Percentiles rank a stretch among this genome's conserved stretches.
phyloP scores from a whole-genome alignment of 2,888 invertebrate species.

The Gortyna flavago region DNA sequence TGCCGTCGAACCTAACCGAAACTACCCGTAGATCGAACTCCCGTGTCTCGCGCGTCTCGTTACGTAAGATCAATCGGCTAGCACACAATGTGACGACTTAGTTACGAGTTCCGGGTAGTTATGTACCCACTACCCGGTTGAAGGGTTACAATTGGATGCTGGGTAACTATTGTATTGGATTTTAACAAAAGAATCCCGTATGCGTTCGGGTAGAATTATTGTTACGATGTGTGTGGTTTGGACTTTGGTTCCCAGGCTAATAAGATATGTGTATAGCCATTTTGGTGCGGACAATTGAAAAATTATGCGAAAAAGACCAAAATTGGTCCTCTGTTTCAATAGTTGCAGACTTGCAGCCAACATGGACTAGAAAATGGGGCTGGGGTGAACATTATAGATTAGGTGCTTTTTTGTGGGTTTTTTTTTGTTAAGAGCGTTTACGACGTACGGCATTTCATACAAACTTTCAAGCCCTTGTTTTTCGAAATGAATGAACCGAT shows the following conservation, averaged over 20 bases:
- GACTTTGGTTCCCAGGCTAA: neutral
- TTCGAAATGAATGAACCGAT: too few relatives aligned
- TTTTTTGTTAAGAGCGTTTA: too few relatives aligned
- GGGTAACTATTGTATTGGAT: constrained; percentile 1
- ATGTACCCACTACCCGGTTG: constrained; percentile 4
- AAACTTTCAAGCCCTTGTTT: too few relatives aligned
- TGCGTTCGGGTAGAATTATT: constrained; percentile 5
- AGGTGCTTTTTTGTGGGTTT: too few relatives aligned
- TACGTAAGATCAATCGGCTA: constrained; percentile 53
- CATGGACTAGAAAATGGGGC: neutral
- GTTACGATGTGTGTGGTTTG: neutral
- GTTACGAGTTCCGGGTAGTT: constrained; percentile 27
- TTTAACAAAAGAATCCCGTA: constrained; percentile 31
- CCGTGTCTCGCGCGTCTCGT: constrained; percentile 39
- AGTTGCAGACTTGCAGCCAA: neutral
- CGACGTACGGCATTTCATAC: too few relatives aligned
- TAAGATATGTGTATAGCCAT: neutral
- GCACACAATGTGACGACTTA: constrained; percentile 52
- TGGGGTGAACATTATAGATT: neutral
- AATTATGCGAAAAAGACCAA: neutral
- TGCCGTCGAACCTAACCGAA: neutral
- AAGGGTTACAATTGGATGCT: neutral
- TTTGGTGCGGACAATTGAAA: neutral
- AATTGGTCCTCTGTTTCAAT: neutral
- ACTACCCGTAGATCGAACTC: constrained; percentile 30